These are phyloP conservation scores for Calosoma granatense DNA, from an alignment of 1,140 invertebrate genomes.

Conservation along the genomic window DNA sequence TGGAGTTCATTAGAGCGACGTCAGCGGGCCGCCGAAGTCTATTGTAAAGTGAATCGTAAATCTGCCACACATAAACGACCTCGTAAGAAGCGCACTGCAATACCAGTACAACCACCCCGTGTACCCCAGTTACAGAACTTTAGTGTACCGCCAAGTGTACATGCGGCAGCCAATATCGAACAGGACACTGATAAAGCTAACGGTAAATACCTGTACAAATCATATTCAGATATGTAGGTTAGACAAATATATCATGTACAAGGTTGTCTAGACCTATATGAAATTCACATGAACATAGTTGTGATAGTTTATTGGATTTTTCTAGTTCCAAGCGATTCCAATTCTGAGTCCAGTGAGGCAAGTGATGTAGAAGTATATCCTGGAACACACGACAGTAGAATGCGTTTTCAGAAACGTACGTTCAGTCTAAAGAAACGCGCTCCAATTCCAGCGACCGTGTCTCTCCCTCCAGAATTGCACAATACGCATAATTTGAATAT, in stretches of 20 bases:
- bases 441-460: slow-evolving; percentile 18
- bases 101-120: slow-evolving; percentile 75
- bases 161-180: slow-evolving; percentile 34
- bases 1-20: slow-evolving; percentile 69
- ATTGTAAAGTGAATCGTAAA: slow-evolving; percentile 57
- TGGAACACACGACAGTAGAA: slow-evolving; percentile 21
- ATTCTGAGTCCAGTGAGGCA: slow-evolving; percentile 42
- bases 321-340: slow-evolving; percentile 32
- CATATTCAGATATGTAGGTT: background rate
- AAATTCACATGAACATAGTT: too few relatives aligned
- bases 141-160: slow-evolving; percentile 41
- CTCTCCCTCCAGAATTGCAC: slow-evolving; percentile 27
- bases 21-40: slow-evolving; percentile 50
- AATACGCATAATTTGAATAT: slow-evolving; percentile 30
- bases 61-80: slow-evolving; percentile 66
- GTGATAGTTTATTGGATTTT: slow-evolving; percentile 3
- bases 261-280: too few relatives aligned
- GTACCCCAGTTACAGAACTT: slow-evolving; percentile 57
- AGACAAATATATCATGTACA: background rate
- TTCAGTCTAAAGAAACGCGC: slow-evolving; percentile 33
- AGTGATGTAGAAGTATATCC: slow-evolving; percentile 35
- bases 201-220: slow-evolving; percentile 26
- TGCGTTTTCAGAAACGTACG: slow-evolving; percentile 31
- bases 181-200: slow-evolving; percentile 31
- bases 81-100: slow-evolving; percentile 63